These are phyloP conservation scores for Plemyria rubiginata DNA, from an alignment of 2,888 invertebrate genomes.

Conservation along the genomic window DNA sequence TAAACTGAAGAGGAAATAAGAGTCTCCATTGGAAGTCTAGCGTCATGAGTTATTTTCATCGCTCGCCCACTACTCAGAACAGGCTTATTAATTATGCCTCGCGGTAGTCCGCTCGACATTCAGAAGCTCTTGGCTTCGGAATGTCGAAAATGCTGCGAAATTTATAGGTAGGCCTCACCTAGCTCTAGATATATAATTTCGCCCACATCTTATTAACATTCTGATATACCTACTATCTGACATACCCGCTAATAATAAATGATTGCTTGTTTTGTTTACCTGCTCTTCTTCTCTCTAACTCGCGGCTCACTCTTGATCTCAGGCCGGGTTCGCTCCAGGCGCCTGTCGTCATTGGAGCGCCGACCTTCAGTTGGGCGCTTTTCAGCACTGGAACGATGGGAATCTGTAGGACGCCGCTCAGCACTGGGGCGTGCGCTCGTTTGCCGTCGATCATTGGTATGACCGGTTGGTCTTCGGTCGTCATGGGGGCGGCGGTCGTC, in stretches of 20 bases:
- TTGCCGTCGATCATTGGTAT: neutral
- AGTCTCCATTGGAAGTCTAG: no score
- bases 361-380: slow-evolving; percentile 1
- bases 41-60: no score
- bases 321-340: slow-evolving; percentile 28
- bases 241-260: neutral
- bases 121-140: no score
- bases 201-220: no score
- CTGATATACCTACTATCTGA: no score
- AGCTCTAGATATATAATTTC: no score
- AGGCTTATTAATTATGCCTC: no score
- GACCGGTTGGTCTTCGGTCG: slow-evolving; percentile 1
- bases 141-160: no score
- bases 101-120: no score
- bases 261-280: slow-evolving; percentile 47
- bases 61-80: no score
- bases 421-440: slow-evolving; percentile 1
- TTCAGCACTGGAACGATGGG: neutral
- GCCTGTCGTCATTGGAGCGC: slow-evolving; percentile 7
- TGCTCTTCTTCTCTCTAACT: slow-evolving; percentile 58
- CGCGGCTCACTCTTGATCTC: slow-evolving; percentile 43
- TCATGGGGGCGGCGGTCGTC: slow-evolving; percentile 3
- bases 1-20: no score
- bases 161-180: no score
- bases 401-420: slow-evolving; percentile 5